Conservation (phyloP, 2,113 vertebrate genomes). For the Ramphastos sulfuratus region DNA sequence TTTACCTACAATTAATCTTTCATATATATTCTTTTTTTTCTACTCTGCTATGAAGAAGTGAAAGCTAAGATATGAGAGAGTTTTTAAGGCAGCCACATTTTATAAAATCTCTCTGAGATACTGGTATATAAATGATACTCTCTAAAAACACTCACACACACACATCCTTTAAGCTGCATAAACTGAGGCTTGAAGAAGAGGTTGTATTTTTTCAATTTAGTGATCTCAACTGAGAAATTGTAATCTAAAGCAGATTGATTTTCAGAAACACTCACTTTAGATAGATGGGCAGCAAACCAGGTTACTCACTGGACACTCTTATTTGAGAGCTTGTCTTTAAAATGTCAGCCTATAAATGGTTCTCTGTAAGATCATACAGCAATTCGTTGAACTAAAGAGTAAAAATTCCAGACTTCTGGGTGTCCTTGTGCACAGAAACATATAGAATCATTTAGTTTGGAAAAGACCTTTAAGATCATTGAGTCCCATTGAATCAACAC, state of each 20-base stretch:
- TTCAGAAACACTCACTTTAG: not conserved
- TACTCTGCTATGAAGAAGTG: not conserved
- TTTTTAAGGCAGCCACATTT: not conserved
- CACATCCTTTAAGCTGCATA: not conserved
- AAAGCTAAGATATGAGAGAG: not conserved
- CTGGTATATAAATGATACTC: not conserved
- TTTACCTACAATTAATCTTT: not conserved
- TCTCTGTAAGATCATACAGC: not conserved
- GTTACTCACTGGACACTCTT: slow-evolving; percentile 33
- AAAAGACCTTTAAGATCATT: no score
- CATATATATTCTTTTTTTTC: not conserved
- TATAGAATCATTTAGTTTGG: no score
- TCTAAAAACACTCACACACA: not conserved
- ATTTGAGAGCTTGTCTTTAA: slow-evolving; percentile 36
- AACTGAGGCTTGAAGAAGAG: not conserved
- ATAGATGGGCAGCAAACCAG: slow-evolving; percentile 9
- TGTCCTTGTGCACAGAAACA: not conserved
- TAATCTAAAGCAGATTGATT: slow-evolving; percentile 16
- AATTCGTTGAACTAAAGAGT: not conserved
- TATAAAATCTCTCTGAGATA: not conserved
- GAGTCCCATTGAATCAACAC: no score
- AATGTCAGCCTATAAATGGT: not conserved
- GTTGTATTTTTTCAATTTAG: not conserved
- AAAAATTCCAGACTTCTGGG: not conserved
- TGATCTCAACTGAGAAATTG: slow-evolving; percentile 1